Evolutionary conservation across 2,113 vertebrate genomes (phyloP), one percentile per base, ranked within the genome.

Genomic region (Hippocampus comes): DNA sequence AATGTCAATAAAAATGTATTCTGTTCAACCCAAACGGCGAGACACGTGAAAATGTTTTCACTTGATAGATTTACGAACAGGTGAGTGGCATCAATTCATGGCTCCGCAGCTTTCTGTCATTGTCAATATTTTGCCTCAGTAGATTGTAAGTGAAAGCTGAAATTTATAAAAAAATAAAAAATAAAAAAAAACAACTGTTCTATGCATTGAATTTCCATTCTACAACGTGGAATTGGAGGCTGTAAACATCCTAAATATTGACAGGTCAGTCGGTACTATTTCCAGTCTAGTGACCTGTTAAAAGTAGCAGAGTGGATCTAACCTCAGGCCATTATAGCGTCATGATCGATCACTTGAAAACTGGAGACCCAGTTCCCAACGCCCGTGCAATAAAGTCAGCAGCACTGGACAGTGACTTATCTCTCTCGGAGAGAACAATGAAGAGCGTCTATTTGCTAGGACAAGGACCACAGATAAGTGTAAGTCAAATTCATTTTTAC

Each of bases 271-370:
- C 68, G 76, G 77, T 79, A 71, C 70, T 83, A 61, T 88, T 78
- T 88, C 76, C 70, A 83, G 64, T 78, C 25, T 78, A 65, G 66
- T 80, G 79, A 86, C 86, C 90, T 80, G 88, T 76, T 84, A 90
- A 91, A 91, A 90, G 90, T 90, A 86, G 84, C 84, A 80, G 83
- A 84, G 76, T 92, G 80, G 84, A 91, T 90, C 84, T 90, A 80
- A 80, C 90, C 92, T 87, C 78, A 56, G 88, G 91, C 88, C 86
- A 69, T 72, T 86, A 76, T 80, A 82, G 82, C 84, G 86, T 86
- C 82, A 78, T 84, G 89, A 86, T 79, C 84, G 89, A 94, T 94
- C 90, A 85, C 94, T 94, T 88, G 82, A 82, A 84, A 76, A 77
- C 73, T 68, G 14, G 76, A 89, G 89, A 72, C 88, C 86, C 79